Conservation (phyloP, 2,888 invertebrate genomes). For the Zaprionus lineosus region DNA sequence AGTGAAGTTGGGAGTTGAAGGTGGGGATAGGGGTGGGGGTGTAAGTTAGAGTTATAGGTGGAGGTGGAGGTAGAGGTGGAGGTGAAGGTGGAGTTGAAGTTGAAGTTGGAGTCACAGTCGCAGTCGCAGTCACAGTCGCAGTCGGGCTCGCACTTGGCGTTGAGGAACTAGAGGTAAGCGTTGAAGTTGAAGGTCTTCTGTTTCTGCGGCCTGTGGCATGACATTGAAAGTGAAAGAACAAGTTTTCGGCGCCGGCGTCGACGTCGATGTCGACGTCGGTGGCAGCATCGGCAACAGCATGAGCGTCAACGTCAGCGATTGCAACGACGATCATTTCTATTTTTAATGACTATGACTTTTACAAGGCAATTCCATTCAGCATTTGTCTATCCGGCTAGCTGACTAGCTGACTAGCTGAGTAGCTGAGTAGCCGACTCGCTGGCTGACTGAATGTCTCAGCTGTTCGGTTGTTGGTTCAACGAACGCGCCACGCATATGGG, state of each 20-base stretch:
- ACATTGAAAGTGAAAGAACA: constrained; percentile 78
- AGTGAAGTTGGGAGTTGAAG: too few relatives aligned
- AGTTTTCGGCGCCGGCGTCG: too few relatives aligned
- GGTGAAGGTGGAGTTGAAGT: neutral
- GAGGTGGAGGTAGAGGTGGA: neutral
- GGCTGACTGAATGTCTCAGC: constrained; percentile 22
- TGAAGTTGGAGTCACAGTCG: constrained; percentile 14
- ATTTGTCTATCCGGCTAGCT: constrained; percentile 14
- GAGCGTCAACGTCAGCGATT: constrained; percentile 18
- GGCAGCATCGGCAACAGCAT: too few relatives aligned
- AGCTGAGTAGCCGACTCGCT: neutral
- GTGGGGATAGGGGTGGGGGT: too few relatives aligned
- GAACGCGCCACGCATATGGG: constrained; percentile 60
- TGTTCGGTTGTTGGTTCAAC: constrained; percentile 55
- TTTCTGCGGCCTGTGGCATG: constrained; percentile 49
- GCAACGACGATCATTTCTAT: constrained; percentile 60
- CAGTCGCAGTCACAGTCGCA: constrained; percentile 7
- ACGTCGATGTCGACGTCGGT: neutral
- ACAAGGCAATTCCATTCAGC: constrained; percentile 35
- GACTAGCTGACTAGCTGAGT: constrained; percentile 24
- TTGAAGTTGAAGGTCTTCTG: constrained; percentile 74
- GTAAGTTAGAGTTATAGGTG: constrained; percentile 4
- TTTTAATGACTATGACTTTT: constrained; percentile 65
- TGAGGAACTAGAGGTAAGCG: too few relatives aligned
- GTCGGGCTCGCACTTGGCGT: too few relatives aligned